Evolutionary conservation across 2,113 vertebrate genomes (phyloP), one percentile per base, ranked within the genome.

Genomic region (Passer montanus): DNA sequence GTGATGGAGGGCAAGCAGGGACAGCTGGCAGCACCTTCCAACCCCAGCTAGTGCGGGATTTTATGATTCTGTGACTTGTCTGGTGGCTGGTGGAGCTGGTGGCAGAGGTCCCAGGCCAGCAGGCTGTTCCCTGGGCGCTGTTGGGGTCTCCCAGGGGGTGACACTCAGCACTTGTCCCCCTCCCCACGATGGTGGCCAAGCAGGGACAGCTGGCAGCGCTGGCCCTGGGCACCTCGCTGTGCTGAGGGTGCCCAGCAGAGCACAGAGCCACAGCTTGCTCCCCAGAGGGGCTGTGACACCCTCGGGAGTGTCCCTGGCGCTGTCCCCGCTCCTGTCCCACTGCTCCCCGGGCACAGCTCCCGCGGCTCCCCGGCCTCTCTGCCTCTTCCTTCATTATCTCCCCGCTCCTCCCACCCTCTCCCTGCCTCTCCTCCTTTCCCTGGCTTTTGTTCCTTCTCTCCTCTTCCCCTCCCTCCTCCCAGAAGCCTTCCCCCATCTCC

Each of bases 401-500:
- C 50, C 85, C 0, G 60, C 95, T 93, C 96, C 95, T 95, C 96
- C 95, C 95, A 93, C 94, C 74, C 67, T 95, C 78, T 93, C 87
- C 53, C 66, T 86, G 72, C 90, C 76, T 97, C 80, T 93, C 84
- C 90, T 90, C 84, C 68, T 68, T 85, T 87, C 31, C 53, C 50
- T 69, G 86, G 83, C 43, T 90, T 96, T 97, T 94, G 69, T 92
- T 94, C 94, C 96, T 92, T 89, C 87, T 92, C 92, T 81, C 49
- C 93, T 80, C 92, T 87, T 94, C 94, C 84, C 93, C 91, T 96
- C 85, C 90, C 96, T 97, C 88, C 92, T 95, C 85, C 41, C 91
- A 81, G 83, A 88, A 84, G 62, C 93, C 94, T 94, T 66, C 60
- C 95, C 93, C 88, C 79, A 60, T 78, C 97, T 94, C 95, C 96